phyloP scores from a whole-genome alignment of 2,888 invertebrate species.

The Synanthedon myopaeformis region DNA sequence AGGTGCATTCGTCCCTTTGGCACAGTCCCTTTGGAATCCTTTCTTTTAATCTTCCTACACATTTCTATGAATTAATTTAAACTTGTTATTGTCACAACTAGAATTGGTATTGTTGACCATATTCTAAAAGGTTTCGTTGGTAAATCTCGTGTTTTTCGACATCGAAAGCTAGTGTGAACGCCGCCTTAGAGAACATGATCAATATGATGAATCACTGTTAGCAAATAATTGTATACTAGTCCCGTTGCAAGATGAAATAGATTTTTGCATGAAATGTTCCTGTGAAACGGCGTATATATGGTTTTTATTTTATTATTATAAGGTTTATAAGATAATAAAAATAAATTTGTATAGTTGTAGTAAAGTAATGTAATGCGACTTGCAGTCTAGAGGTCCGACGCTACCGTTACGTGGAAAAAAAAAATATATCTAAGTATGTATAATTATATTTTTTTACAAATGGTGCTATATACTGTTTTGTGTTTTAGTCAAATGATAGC shows the following conservation, averaged over 20 bases:
- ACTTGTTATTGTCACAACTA: too few relatives aligned
- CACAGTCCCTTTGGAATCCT: too few relatives aligned
- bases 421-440: too few relatives aligned
- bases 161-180: constrained; percentile 62
- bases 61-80: too few relatives aligned
- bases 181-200: constrained; percentile 43
- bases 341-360: constrained; percentile 7
- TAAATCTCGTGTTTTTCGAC: constrained; percentile 43
- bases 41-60: too few relatives aligned
- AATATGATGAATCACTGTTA: too few relatives aligned
- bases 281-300: constrained; percentile 59
- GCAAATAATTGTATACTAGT: constrained; percentile 42
- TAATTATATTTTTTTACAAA: constrained; percentile 64
- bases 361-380: constrained; percentile 22
- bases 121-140: constrained; percentile 59
- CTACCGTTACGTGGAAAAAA: not conserved
- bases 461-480: constrained; percentile 63
- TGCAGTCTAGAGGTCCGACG: constrained; percentile 18
- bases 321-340: constrained; percentile 32
- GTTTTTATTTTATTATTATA: constrained; percentile 38
- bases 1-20: too few relatives aligned
- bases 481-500: constrained; percentile 58
- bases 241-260: constrained; percentile 65
- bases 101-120: too few relatives aligned
- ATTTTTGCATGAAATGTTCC: constrained; percentile 64